Evolutionary conservation across 64 coral and sea anemone species (phyloP), one percentile per base, ranked within the genome.

Genomic region (Montipora sp.): DNA sequence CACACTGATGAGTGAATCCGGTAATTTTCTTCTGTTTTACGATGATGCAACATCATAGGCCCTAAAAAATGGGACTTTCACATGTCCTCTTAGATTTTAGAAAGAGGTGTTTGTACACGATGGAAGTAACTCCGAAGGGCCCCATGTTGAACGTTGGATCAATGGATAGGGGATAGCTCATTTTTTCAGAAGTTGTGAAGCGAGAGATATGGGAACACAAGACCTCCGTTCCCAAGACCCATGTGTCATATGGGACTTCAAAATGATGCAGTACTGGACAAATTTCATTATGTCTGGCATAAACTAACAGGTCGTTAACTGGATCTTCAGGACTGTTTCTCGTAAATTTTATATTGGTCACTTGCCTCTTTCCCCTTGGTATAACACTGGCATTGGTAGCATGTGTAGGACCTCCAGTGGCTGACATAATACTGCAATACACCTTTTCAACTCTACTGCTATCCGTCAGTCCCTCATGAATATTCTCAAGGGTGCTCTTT

Each of bases 141-240:
- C 67, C 89, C 79, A 91, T 58, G 21, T 83, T 91, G 73, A 91
- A 91, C 6, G 79, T 91, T 58, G 79, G 69, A 47, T 83, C 68
- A 8, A 91, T 77, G 9, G 45, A 43, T 2, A 91, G 51, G 1
- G 68, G 90, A 59, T 51, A 44, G 45, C 79, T 75, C 53, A 75
- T 9, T 7, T 44, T 12, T 75, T 83, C 49, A 0, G 79, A 91
- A n/a, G 68, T 76, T 18, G 90, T 91, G 70, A 73, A 91, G 8
- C 67, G 80, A 2, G 68, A n/a, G 15, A 83, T 19, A 44, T 84
- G 80, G 48, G 90, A 76, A 27, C 80, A 65, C 80, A 92, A 84
- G 6, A 73, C 68, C 36, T 74, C 18, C n/a, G 90, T 92, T 22
- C 79, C 90, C 0, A 92, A 75, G 2, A 84, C 80, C 90, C 90